Base-by-base conservation (phyloP, 2,888 invertebrate genomes). In the Mylabris sibirica region DNA sequence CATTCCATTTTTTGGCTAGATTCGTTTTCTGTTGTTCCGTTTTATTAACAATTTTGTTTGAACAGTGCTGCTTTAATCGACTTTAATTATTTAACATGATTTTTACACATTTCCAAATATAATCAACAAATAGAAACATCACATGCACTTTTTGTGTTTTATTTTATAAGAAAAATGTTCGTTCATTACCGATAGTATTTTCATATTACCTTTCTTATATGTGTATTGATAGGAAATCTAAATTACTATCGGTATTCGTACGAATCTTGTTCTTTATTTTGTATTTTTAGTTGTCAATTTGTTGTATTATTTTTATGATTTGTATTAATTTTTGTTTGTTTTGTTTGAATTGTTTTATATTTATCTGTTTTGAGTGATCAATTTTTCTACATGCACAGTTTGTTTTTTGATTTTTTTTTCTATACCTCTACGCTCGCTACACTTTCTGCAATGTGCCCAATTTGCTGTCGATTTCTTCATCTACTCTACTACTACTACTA, bases 351-450 rank as follows among this genome's bases (percentile, higher is more conserved):
- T 65, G 65, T 77, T 75, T 74, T 72, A 69, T 34, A 57, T 22
- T 53, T 22, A 53, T 53, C 17, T 64, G 69, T 65, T 73, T 65
- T 73, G 73, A 79, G 74, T 78, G 79, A 81, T 83, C 81, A 82
- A 80, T 84, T 84, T 30, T 84, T 85, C 84, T 85, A 85, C 79
- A 85, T 82, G 85, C 85, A 85, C 85, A 83, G 77, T 85, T 85
- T 85, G 82, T 84, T 84, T 84, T 84, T 83, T 84, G 79, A 44
- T 83, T 83, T 84, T 82, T 83, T 49, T 85, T 85, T 85, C 84
- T 85, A 84, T 85, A 84, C 82, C 81, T 84, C 84, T 84, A 76
- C 84, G 84, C 83, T 84, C 84, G 83, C 84, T 84, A 83, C 84
- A 84, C 83, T 83, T 83, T 85, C 81, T 81, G 85, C 81, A 83